Base-by-base conservation (phyloP, 2,888 invertebrate species). In the Dichetophora obliterata region DNA sequence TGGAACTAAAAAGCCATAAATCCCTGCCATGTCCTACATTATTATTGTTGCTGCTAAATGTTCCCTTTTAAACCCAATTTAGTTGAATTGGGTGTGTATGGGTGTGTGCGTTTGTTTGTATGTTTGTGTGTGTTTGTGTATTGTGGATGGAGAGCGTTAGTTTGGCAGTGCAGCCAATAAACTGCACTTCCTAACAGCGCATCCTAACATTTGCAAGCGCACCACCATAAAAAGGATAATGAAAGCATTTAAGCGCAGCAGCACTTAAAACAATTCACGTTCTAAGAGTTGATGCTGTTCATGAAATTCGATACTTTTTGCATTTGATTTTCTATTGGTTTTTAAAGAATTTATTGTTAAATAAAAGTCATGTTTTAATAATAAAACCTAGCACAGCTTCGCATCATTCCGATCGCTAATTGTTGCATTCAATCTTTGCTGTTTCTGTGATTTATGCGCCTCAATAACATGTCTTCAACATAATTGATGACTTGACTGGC, bases 1-100 rank as follows among this genome's bases (percentile, higher is more conserved):
- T 82, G 82, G 79, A 79, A 81, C 81, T 81, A 82, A 82, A 82
- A 81, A 81, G 79, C 81, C 82, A 82, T 82, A 82, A 82, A 82
- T 82, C 82, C 80, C 81, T 80, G 63, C 80, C 79, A 79, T 81
- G 81, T 82, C 79, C 81, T 77, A 81, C 81, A 81, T 81, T 80
- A 80, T 74, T 80, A 80, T 81, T 79, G 81, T 79, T 80, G 80
- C 71, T 81, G 77, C 79, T 81, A 81, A 80, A 81, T 81, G 80
- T 78, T 79, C 80, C 78, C 78, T 82, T 82, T 80, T 81, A 82
- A 81, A 79, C 79, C 78, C 79, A 80, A 80, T 82, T 82, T 74
- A 66, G 74, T 34, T 27, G 65, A 43, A 22, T 65, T 27, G 16
- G 24, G 0, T 22, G 48, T 22, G 68, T 9, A 19, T 5, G 68